These are phyloP conservation scores for Chrysolina oricalcia DNA, from an alignment of 2,888 invertebrate species.

Conservation along the genomic window DNA sequence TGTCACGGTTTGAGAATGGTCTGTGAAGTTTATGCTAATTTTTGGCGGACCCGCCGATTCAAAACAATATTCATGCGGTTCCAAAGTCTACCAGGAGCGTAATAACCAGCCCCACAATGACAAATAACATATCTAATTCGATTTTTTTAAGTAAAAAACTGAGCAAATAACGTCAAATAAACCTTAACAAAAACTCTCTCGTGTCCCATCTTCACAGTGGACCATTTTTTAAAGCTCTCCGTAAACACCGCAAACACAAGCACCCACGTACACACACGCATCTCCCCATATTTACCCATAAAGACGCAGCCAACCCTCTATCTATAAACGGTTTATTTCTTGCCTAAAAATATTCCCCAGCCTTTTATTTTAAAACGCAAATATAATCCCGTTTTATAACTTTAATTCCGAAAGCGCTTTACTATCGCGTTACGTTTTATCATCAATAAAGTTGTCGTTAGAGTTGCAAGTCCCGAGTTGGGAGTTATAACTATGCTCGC, in stretches of 20 bases:
- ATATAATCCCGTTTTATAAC: slow-evolving; percentile 59
- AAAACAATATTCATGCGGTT: no score
- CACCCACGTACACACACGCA: not conserved
- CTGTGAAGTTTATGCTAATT: no score
- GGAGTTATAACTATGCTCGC: slow-evolving; percentile 30
- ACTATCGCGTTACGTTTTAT: slow-evolving; percentile 57
- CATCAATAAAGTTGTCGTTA: slow-evolving; percentile 57
- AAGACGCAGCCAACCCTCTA: slow-evolving; percentile 34
- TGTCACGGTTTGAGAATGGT: no score
- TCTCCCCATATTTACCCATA: slow-evolving; percentile 31
- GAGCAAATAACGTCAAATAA: no score
- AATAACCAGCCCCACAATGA: no score
- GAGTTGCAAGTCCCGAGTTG: slow-evolving; percentile 36
- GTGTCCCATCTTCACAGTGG: no score
- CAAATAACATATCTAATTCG: no score
- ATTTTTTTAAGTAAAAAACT: no score
- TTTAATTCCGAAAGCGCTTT: slow-evolving; percentile 63
- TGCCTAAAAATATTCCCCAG: slow-evolving; percentile 14
- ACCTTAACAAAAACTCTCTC: no score
- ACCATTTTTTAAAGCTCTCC: not conserved
- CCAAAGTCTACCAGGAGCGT: no score
- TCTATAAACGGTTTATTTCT: slow-evolving; percentile 47
- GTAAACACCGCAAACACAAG: not conserved
- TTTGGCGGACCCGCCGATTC: no score
- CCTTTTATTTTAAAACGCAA: slow-evolving; percentile 29